Evolutionary conservation across 2,113 vertebrate species (phyloP), one percentile per base, ranked within the genome.

Genomic region (Pampusana beccarii): DNA sequence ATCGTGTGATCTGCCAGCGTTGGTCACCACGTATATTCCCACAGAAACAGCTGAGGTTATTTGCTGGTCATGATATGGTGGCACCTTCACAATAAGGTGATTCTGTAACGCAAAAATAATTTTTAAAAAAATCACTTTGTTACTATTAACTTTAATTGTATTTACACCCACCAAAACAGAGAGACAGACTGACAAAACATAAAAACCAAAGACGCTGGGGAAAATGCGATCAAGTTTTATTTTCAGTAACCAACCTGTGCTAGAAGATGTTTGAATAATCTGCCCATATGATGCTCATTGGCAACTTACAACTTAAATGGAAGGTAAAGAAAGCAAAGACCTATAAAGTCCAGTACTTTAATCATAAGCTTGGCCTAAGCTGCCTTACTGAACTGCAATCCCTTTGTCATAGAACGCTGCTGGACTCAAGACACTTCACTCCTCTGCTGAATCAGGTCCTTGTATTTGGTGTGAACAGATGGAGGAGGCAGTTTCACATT

Each of bases 71-170:
- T 99, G 99, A 98, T 99, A 99, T 29, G 99, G 98, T 65, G 99
- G 99, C 96, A 99, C 99, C 95, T 99, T 99, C 90, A 99, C 99
- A 96, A 99, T 99, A 95, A 99, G 98, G 98, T 99, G 99, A 98
- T 99, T 99, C 99, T 99, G 97, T 79, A 93, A 79, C 29, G 60
- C 85, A 60, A 88, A 66, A 93, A 58, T 33, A 50, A 61, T 33
- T 11, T 53, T 26, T 13, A 6, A 26, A 51, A 69, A 69, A 48
- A 69, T 12, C 54, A 9, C 24, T 79, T 74, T 6, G 23, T 64
- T 36, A 15, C 9, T 48, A 7, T 23, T 51, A n/a, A 36, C 15
- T 33, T 58, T n/a, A 54, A 33, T 13, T 65, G 26, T 42, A 46
- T 20, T 64, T 15, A 28, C 18, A 48, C 18, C 12, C n/a, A 75